phyloP scores from a whole-genome alignment of 2,113 vertebrate genomes.

The Silurus asotus region DNA sequence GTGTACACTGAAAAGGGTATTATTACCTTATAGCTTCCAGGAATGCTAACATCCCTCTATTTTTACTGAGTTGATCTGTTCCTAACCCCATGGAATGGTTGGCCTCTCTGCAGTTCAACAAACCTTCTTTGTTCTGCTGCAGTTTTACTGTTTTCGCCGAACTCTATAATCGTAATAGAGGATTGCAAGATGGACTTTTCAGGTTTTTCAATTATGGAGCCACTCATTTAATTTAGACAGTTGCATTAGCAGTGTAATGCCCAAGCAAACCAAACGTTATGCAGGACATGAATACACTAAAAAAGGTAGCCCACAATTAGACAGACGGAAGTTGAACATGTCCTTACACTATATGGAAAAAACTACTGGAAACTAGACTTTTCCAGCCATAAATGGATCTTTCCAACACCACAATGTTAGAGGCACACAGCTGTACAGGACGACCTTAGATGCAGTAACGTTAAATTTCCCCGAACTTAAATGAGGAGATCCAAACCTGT shows the following conservation, averaged over 20 bases:
- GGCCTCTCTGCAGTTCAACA: not conserved
- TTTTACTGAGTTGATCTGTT: not conserved
- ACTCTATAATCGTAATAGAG: not conserved
- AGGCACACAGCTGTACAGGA: too few species aligned
- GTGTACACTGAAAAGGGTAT: not conserved
- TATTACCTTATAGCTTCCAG: too few species aligned
- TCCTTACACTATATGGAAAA: too few species aligned
- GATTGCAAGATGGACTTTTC: not conserved
- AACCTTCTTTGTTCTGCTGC: not conserved
- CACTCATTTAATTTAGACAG: not conserved
- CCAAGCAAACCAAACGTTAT: not conserved
- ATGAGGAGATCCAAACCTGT: too few species aligned
- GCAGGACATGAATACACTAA: not conserved
- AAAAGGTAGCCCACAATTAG: not conserved
- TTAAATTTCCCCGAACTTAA: too few species aligned
- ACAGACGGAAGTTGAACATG: not conserved
- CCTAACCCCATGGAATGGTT: not conserved
- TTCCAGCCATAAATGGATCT: too few species aligned
- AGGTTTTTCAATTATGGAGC: not conserved
- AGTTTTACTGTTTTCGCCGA: not conserved
- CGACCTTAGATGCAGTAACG: too few species aligned
- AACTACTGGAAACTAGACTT: too few species aligned
- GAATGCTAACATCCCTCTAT: not conserved
- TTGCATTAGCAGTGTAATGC: not conserved
- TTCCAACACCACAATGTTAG: too few species aligned